Conservation (phyloP, 2,888 invertebrate species). For the Acheta domesticus region DNA sequence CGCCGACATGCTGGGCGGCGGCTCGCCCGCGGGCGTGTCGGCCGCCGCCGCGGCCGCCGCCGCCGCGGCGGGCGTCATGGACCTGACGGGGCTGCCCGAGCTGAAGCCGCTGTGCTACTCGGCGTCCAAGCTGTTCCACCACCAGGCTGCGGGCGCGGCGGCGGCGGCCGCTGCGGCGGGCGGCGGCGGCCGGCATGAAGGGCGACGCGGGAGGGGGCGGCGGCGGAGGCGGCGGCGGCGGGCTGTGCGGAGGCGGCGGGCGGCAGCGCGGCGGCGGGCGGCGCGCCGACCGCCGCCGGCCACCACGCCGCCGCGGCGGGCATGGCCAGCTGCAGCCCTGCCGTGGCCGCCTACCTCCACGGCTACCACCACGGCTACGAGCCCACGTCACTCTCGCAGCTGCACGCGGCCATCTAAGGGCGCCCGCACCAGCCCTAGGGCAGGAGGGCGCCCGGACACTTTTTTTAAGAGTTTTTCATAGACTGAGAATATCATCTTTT, state of each 20-base stretch:
- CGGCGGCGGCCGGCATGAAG: not conserved
- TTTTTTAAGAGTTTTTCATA: not conserved
- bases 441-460: too few species aligned
- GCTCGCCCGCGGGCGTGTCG: not conserved
- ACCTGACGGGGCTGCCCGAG: slow-evolving; percentile 31
- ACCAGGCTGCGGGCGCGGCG: not conserved
- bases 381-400: not conserved
- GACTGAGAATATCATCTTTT: not conserved
- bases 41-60: not conserved
- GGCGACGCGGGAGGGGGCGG: not conserved
- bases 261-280: not conserved
- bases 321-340: not conserved
- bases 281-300: not conserved
- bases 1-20: not conserved
- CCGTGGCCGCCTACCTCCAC: not conserved
- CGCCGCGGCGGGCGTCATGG: slow-evolving; percentile 18
- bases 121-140: slow-evolving; percentile 28
- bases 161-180: slow-evolving; percentile 29
- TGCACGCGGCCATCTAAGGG: not conserved
- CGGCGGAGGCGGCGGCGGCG: not conserved
- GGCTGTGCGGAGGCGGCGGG: not conserved
- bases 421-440: not conserved
- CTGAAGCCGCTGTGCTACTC: slow-evolving; percentile 35
- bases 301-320: not conserved
- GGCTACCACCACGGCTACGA: slow-evolving; percentile 1